Evolutionary conservation across 2,797 vertebrate species (phyloP).

Genomic region (Pseudotriccus pelzelni): DNA sequence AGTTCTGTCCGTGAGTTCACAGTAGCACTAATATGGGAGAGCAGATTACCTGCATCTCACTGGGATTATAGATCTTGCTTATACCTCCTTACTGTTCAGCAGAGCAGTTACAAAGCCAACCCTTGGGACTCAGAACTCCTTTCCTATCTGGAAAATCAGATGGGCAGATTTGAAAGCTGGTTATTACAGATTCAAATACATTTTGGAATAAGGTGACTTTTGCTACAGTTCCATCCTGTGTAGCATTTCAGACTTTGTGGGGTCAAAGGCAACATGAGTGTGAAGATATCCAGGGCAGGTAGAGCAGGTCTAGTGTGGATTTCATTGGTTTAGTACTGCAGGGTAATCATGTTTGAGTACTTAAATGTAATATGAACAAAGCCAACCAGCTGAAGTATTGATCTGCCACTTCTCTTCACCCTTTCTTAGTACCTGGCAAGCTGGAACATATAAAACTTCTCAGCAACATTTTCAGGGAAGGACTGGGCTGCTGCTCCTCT

Average conservation of each 20-base stretch:
- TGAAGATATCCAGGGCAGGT: neutral
- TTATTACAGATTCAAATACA: neutral
- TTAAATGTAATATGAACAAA: constrained; percentile 10
- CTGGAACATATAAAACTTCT: neutral
- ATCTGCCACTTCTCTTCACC: neutral
- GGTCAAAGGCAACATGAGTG: neutral
- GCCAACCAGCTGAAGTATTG: neutral
- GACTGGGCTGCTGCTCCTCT: neutral
- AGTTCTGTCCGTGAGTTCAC: neutral
- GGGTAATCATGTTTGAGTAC: neutral
- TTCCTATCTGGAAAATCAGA: neutral
- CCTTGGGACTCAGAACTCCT: neutral
- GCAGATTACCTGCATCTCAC: neutral
- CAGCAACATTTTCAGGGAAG: neutral
- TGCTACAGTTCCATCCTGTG: neutral
- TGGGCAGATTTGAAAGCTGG: neutral
- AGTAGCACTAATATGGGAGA: neutral
- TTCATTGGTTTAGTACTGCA: constrained; percentile 1
- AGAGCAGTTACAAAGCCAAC: neutral
- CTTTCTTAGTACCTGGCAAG: neutral
- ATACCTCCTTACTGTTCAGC: neutral
- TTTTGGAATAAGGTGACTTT: neutral
- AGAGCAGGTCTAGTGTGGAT: neutral
- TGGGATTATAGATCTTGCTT: neutral
- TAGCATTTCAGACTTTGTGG: neutral